Base-by-base conservation (phyloP, 2,888 invertebrate species). In the Conomelus anceps region DNA sequence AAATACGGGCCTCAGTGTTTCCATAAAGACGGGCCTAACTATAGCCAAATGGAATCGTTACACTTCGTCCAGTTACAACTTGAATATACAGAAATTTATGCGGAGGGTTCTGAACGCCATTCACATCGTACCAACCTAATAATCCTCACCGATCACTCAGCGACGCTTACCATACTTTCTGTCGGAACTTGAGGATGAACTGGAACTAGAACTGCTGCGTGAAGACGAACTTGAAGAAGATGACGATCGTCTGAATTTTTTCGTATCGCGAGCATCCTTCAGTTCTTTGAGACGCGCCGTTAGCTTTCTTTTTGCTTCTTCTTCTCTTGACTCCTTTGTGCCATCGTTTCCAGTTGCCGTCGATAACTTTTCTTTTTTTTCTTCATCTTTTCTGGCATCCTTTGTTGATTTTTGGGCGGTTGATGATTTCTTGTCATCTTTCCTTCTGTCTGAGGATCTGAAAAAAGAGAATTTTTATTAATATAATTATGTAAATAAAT, bases 261-360 rank as follows among this genome's bases (percentile, higher is more conserved):
- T 90, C 11, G 89, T 63, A 85, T 90, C 89, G 7, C 89, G 89
- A 17, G 89, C 89, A 34, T 86, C 84, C 22, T 88, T 87, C 24
- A 90, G n/a, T 23, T 90, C 90, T 34, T 90, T 89, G 22, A 90
- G 63, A 4, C 88, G 89, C 23, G 89, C 89, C 22, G 90, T 90
- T 22, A 90, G 63, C 22, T 89, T 90, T 93, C 92, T 93, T 93
- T 93, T 93, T 93, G 93, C 91, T 89, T 90, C 90, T 17, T 88
- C 88, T 11, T 88, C 89, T 23, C 88, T 24, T 22, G 86, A 89
- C 63, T 88, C 88, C 29, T 87, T 86, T 13, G 86, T 86, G 22
- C 24, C 24, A 3, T 22, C 86, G 11, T 4, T 23, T 26, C n/a
- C 84, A 84, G n/a, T 86, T 17, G 85, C 4, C 22, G 23, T 17